These are phyloP conservation scores for Silurus meridionalis DNA, from an alignment of 2,113 vertebrate genomes.

Conservation along the genomic window DNA sequence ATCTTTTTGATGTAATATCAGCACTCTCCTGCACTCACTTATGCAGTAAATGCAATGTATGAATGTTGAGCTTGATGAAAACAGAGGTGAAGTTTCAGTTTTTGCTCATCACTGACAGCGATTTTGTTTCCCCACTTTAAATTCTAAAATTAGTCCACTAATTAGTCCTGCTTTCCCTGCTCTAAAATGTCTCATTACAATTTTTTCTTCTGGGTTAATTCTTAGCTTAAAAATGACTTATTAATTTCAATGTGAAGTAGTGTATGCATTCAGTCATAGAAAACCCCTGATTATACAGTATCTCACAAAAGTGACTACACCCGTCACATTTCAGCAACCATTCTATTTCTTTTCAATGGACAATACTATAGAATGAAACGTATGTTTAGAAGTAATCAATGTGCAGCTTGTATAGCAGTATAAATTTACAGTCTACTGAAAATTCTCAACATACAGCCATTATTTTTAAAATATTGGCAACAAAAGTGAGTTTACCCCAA, in stretches of 20 bases:
- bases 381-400: no score
- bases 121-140: neutral
- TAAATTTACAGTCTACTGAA: no score
- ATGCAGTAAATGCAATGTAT: neutral
- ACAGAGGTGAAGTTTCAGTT: constrained; percentile 81
- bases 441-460: no score
- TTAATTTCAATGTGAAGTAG: neutral
- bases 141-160: neutral
- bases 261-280: neutral
- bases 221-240: neutral
- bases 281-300: neutral
- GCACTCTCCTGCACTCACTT: neutral
- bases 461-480: no score
- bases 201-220: neutral
- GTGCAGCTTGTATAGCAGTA: no score
- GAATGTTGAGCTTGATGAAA: constrained; percentile 74
- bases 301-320: no score
- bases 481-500: no score
- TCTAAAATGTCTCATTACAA: neutral
- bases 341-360: no score
- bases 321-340: no score
- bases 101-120: constrained; percentile 73
- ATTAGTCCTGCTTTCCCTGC: neutral
- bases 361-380: no score
- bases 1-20: neutral